These are phyloP conservation scores for Otis tarda DNA, from an alignment of 2,113 vertebrate genomes.

Conservation along the genomic window DNA sequence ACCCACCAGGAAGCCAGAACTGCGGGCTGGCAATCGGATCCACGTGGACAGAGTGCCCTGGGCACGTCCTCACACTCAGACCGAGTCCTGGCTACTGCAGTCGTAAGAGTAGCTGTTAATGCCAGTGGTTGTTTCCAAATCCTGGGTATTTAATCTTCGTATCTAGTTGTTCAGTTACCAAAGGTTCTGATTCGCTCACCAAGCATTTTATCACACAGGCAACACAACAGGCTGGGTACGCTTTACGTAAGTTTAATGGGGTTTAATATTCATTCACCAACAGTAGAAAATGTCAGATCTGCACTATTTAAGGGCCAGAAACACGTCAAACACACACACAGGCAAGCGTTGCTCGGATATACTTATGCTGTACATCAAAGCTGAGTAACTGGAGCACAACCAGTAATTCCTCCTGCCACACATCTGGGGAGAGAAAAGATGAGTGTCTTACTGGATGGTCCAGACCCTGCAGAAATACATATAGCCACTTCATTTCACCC, in stretches of 20 bases:
- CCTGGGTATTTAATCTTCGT: not conserved
- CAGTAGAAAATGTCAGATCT: not conserved
- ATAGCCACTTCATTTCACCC: not conserved
- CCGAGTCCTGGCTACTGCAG: not conserved
- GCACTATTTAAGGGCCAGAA: not conserved
- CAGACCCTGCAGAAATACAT: not conserved
- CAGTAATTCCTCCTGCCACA: not conserved
- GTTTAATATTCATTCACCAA: not conserved
- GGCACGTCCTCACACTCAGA: not conserved
- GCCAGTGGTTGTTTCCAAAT: not conserved
- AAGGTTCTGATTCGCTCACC: not conserved
- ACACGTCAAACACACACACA: not conserved
- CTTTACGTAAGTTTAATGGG: constrained; percentile 27
- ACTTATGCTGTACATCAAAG: not conserved
- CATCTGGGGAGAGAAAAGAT: not conserved
- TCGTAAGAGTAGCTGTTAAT: not conserved
- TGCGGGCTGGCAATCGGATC: not conserved
- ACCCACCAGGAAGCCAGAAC: not conserved
- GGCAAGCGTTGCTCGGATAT: not conserved
- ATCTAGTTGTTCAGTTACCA: not conserved
- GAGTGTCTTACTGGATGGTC: not conserved
- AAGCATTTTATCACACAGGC: not conserved
- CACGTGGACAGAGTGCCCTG: not conserved
- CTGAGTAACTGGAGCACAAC: not conserved
- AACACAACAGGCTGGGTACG: not conserved